Conservation (phyloP, 1,140 invertebrate species). For the Bactericera cockerelli region DNA sequence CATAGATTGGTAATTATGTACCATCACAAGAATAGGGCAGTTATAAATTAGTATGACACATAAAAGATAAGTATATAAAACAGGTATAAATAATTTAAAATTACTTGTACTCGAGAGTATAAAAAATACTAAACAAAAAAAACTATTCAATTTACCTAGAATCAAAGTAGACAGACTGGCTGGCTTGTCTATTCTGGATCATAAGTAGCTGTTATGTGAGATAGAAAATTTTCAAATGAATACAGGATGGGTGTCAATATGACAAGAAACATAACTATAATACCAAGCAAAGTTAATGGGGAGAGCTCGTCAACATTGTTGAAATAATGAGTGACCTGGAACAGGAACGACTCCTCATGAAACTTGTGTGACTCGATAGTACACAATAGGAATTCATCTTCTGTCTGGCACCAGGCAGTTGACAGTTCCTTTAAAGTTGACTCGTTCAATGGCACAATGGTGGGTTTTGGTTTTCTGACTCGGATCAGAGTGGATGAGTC, state of each 20-base stretch:
- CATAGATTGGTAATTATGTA: too few relatives aligned
- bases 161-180: too few relatives aligned
- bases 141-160: too few relatives aligned
- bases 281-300: not conserved
- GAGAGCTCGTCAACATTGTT: not conserved
- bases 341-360: not conserved
- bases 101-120: too few relatives aligned
- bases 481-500: not conserved
- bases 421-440: not conserved
- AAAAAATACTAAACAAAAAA: too few relatives aligned
- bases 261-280: not conserved
- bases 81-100: too few relatives aligned
- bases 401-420: not conserved
- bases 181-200: not conserved
- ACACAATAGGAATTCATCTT: not conserved
- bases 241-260: not conserved
- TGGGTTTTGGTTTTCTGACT: not conserved
- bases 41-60: too few relatives aligned
- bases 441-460: not conserved
- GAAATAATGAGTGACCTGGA: not conserved
- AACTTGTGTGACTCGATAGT: not conserved
- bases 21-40: too few relatives aligned
- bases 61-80: too few relatives aligned
- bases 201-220: constrained; percentile 7
- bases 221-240: constrained; percentile 5